A percentile compares a stretch with the other conserved stretches of the same genome.
Conservation (phyloP, 2,797 vertebrate genomes). For the Eulemur rubriventer region DNA sequence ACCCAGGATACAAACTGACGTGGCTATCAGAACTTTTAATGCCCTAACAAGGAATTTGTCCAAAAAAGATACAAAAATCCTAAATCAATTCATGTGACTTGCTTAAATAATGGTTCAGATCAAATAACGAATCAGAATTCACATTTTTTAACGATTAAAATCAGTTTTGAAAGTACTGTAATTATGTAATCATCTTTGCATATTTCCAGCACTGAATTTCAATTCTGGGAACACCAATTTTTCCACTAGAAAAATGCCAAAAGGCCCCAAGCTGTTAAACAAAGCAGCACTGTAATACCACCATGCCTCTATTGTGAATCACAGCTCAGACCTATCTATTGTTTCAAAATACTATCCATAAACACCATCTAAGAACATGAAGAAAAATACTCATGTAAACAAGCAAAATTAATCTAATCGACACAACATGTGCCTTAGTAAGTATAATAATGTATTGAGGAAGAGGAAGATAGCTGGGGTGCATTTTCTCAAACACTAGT, state of each 20-base stretch:
- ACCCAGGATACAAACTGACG: not conserved
- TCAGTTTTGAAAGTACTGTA: not conserved
- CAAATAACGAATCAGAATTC: not conserved
- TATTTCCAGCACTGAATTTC: not conserved
- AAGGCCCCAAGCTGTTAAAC: not conserved
- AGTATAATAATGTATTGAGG: not conserved
- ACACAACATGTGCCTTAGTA: not conserved
- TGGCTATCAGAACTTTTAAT: not conserved
- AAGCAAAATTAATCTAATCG: not conserved
- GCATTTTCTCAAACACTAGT: not conserved
- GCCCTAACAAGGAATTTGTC: not conserved
- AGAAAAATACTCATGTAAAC: not conserved
- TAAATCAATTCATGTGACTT: not conserved
- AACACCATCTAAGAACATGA: not conserved
- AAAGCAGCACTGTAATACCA: not conserved
- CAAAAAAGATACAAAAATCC: not conserved
- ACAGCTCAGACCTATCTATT: not conserved
- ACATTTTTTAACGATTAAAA: not conserved
- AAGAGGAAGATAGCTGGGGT: not conserved
- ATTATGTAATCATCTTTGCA: not conserved
- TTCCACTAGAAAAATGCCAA: slow-evolving; percentile 4
- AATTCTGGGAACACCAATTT: not conserved
- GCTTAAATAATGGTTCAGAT: not conserved
- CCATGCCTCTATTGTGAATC: not conserved
- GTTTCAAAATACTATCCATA: not conserved